Evolutionary conservation across 53 echinoderm and acorn worm species (phyloP), one percentile per base, ranked within the genome.

Genomic region (Paelopatides confundens): DNA sequence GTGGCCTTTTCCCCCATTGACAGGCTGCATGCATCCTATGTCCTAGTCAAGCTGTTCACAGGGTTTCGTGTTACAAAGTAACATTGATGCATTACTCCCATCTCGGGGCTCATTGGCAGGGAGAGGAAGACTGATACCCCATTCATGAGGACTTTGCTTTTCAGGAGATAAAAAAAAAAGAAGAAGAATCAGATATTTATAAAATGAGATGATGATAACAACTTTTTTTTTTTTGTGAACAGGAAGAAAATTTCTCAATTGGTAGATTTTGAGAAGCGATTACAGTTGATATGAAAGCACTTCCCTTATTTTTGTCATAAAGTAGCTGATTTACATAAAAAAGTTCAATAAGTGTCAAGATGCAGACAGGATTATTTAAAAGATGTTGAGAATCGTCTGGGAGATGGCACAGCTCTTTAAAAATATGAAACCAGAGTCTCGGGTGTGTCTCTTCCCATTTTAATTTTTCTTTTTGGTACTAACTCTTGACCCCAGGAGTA

Each of bases 61-160:
- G 74, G 21, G 47, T 35, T 2, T 74, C 46, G 6, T 26, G 74
- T 74, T 74, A 39, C 74, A 21, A 14, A 27, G 74, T 39, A 74
- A 74, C 74, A 74, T 74, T 71, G 39, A 39, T 74, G 40, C 46
- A 27, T 74, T 24, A 74, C 28, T 74, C 46, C 47, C n/a, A 26
- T 39, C 37, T n/a, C 18, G 5, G 39, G 74, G 38, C 74, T 46
- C 74, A 40, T 23, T 58, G 6, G n/a, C 58, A 58, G 58, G 17
- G 6, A 18, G n/a, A 58, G 58, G 21, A 58, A 18, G 58, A 58
- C 21, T 58, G 58, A 58, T 58, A 58, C n/a, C 58, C 58, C 48
- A 58, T 21, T 21, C 24, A 18, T 58, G 58, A 58, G n/a, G 58
- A 58, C 58, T 58, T 58, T n/a, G 58, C 18, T 58, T 58, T 58